Conservation (phyloP, 2,797 vertebrate genomes). For the Lophotriccus pileatus region DNA sequence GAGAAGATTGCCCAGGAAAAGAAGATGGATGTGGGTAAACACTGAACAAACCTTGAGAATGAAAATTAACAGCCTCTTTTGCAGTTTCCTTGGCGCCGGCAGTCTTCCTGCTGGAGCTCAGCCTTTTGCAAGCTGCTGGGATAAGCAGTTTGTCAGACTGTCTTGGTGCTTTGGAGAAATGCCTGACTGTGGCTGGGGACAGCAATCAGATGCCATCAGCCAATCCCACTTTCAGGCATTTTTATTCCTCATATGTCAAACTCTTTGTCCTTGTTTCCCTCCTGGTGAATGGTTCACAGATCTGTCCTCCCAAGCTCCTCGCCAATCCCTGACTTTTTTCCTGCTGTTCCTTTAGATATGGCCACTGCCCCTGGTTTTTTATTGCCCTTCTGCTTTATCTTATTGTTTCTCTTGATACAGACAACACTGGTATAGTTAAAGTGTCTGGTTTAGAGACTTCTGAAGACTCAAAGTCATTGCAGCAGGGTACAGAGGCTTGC, state of each 20-base stretch:
- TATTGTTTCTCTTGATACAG: background rate
- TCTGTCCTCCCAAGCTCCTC: background rate
- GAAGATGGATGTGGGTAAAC: background rate
- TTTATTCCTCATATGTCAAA: background rate
- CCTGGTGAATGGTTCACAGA: background rate
- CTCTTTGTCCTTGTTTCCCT: background rate
- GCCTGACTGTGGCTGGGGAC: background rate
- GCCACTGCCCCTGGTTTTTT: background rate
- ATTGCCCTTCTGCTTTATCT: background rate
- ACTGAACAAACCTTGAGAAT: background rate
- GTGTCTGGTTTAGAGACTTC: background rate
- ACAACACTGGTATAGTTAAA: background rate
- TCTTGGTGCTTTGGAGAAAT: background rate
- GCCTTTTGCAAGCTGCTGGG: background rate
- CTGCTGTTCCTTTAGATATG: background rate
- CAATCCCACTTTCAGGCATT: background rate
- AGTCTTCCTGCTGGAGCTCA: background rate
- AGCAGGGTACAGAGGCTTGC: background rate
- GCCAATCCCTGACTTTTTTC: background rate
- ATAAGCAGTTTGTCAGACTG: background rate
- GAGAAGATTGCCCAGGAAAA: background rate
- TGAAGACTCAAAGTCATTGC: background rate
- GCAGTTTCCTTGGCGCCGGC: background rate
- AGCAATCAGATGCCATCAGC: background rate
- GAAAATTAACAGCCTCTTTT: background rate